These are phyloP conservation scores for Papilio elwesi DNA, from an alignment of 2,888 invertebrate species.

Conservation along the genomic window DNA sequence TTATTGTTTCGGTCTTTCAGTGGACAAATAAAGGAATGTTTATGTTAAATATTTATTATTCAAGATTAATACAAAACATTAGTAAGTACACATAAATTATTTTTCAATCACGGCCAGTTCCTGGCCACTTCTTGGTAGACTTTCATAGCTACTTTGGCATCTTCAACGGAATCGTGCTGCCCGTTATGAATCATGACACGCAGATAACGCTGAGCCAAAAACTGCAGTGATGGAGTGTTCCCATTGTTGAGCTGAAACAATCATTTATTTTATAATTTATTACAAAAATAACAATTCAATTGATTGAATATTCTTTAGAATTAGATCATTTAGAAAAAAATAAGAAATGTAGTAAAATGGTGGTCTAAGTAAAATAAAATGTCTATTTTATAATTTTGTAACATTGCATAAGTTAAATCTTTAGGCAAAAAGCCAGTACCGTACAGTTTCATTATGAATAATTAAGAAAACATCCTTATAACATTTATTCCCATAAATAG, in stretches of 20 bases:
- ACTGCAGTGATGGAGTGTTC: slow-evolving; percentile 4
- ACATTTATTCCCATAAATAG: too few species aligned
- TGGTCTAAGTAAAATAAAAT: too few species aligned
- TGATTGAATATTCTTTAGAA: background rate
- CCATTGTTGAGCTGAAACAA: slow-evolving; percentile 22
- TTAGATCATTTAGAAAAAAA: too few species aligned
- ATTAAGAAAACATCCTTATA: too few species aligned
- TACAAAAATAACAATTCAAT: background rate
- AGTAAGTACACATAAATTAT: background rate
- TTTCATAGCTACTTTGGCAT: slow-evolving; percentile 38
- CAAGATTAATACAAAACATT: background rate
- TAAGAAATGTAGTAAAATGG: too few species aligned
- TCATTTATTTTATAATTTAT: background rate
- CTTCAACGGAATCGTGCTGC: slow-evolving; percentile 39
- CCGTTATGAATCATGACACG: slow-evolving; percentile 28
- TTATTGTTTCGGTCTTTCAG: too few species aligned
- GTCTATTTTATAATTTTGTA: too few species aligned
- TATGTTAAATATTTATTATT: slow-evolving; percentile 1
- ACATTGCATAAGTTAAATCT: too few species aligned
- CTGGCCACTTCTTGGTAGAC: slow-evolving; percentile 31
- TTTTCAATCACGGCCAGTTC: slow-evolving; percentile 27
- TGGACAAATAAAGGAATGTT: too few species aligned
- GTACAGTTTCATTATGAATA: too few species aligned
- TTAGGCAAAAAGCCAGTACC: too few species aligned
- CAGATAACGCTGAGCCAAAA: slow-evolving; percentile 20